Evolutionary conservation across 2,888 invertebrate species (phyloP), one percentile per base, ranked within the genome.

Genomic region (Cybosia mesomella): DNA sequence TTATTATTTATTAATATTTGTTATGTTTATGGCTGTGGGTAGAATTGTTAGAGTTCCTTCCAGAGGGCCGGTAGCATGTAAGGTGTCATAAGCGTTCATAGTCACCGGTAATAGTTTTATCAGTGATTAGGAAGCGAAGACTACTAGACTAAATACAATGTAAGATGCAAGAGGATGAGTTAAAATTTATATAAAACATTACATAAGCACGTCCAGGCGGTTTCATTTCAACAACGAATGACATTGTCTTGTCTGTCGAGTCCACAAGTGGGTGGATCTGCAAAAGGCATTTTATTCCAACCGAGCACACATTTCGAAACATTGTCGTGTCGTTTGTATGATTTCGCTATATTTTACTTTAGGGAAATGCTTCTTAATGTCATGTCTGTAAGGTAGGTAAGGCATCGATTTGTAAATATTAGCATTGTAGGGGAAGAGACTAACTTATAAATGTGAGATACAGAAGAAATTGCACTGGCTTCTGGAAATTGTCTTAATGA

Each of bases 201-300:
- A 81, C 74, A 78, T 79, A 85, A 85, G 79, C 74, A 81, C 82
- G 81, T 70, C 71, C 67, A 71, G 64, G 75, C 77, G 81, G 81
- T 87, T 88, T 90, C 86, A 87, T 85, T 84, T 79, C 78, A 87
- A 89, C 89, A 90, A 90, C 84, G 86, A 85, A 81, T 83, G 88
- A 83, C 87, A 85, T 81, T 85, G 85, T 83, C 83, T 83, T 89
- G 91, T 90, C 92, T 86, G 85, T 72, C 55, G 82, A 74, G 85
- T 70, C 54, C 83, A 75, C 77, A 82, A 83, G 90, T 89, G 89
- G 91, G 90, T 82, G 91, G 84, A 71, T 87, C 92, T 92, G 92
- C 85, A 78, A 83, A 74, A 85, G 92, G 89, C 92, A 92, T 81
- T 83, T 88, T 84, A 80, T 84, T 83, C 83, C 83, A 75, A 81